Evolutionary conservation across 92 coral and sea anemone species (phyloP), one percentile per base, ranked within the genome.

Genomic region (Pocillopora grandis): DNA sequence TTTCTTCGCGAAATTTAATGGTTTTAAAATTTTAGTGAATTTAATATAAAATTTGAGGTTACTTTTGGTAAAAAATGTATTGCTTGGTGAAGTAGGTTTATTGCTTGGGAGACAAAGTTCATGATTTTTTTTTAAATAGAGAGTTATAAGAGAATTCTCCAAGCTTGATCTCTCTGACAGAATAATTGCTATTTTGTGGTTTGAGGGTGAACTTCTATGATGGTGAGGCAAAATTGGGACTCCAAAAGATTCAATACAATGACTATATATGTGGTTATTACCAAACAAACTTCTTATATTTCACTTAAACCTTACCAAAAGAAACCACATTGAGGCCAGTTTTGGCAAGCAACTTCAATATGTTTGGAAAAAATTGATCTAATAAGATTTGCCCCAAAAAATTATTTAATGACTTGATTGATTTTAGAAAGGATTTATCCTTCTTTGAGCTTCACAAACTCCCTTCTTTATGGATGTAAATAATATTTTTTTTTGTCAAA

Each of bases 131-230:
- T 59, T 58, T 36, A 36, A 83, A 72, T 73, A 52, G 5, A 65
- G 52, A 42, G 4, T 42, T 7, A 42, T 42, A 42, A 42, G 12
- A 62, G 74, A 73, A 73, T 62, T 73, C 75, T 75, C n/a, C 61
- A 83, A 57, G n/a, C 65, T 60, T 75, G 79, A 75, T 83, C 86
- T 63, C 62, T 74, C 56, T 71, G 76, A 70, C 58, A 75, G 60
- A 70, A 62, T 57, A 64, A 42, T 42, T 42, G 64, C 71, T 84
- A 76, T 82, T 86, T 70, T 94, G 98, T 94, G 98, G 98, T 92
- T 87, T 84, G 84, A 71, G 91, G 95, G 92, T 85, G 79, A 85
- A 92, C 80, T 75, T 85, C 87, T 76, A 84, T 42, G 82, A 62
- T 80, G 90, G 83, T 86, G 83, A 87, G 83, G 78, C 70, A 77